Evolutionary conservation across 2,113 vertebrate species (phyloP).

Genomic region (Chunga burmeisteri): DNA sequence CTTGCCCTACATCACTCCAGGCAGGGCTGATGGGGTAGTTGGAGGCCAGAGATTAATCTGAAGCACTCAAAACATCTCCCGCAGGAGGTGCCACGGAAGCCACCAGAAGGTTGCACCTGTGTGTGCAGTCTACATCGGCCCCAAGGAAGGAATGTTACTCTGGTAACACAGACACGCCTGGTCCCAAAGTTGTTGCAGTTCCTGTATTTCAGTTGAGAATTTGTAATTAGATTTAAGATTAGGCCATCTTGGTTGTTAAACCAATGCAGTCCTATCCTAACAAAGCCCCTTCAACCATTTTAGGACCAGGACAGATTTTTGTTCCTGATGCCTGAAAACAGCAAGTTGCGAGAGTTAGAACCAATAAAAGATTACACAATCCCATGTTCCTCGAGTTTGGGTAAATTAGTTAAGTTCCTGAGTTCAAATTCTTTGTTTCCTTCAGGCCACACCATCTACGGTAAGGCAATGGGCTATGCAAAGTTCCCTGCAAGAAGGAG

Average conservation of each 20-base stretch:
- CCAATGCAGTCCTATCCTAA: not conserved
- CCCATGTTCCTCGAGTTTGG: rapidly evolving
- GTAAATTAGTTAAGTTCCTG: not conserved
- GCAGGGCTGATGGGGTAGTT: not conserved
- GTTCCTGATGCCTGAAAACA: not conserved
- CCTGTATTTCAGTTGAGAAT: not conserved
- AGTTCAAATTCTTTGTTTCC: not conserved
- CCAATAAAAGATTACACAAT: not conserved
- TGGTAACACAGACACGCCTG: not conserved
- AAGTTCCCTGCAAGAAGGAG: not conserved
- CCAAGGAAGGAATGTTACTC: not conserved
- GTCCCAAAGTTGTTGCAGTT: not conserved
- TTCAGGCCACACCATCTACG: not conserved
- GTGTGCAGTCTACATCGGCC: not conserved
- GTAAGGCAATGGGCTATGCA: not conserved
- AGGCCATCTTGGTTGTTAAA: not conserved
- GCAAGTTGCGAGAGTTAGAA: not conserved
- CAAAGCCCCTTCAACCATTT: not conserved
- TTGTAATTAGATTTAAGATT: not conserved
- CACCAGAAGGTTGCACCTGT: not conserved
- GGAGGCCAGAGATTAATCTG: not conserved
- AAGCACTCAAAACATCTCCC: not conserved
- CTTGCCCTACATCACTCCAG: not conserved
- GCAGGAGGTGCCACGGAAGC: not conserved
- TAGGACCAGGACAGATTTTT: not conserved